phyloP scores from a whole-genome alignment of 2,797 vertebrate species.

The Sebastes hopkinsi region DNA sequence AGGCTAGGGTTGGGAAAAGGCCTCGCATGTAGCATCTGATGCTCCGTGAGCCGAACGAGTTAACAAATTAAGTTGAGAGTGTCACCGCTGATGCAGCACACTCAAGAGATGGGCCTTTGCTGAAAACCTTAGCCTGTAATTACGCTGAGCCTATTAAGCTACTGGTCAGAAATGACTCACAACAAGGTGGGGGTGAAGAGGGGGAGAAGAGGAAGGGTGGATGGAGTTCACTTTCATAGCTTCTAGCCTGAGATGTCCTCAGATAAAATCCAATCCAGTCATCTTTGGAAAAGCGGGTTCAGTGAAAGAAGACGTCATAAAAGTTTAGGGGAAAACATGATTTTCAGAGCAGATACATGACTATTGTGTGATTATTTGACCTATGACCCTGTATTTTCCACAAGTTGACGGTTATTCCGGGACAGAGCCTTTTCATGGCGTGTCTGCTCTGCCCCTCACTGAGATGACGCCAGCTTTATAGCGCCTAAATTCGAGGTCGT shows the following conservation, averaged over 20 bases:
- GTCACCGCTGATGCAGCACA: constrained; percentile 60
- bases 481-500: constrained; percentile 55
- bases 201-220: constrained; percentile 26
- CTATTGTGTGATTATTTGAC: constrained; percentile 64
- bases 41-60: constrained; percentile 43
- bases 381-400: constrained; percentile 62
- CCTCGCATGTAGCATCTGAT: constrained; percentile 14
- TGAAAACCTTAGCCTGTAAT: constrained; percentile 74
- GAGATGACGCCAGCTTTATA: constrained; percentile 68
- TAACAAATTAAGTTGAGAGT: constrained; percentile 47
- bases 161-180: constrained; percentile 78
- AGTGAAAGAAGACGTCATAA: constrained; percentile 43
- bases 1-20: constrained; percentile 1
- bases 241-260: constrained; percentile 53
- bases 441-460: constrained; percentile 46
- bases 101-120: constrained; percentile 61
- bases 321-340: constrained; percentile 38
- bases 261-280: constrained; percentile 63
- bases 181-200: constrained; percentile 52
- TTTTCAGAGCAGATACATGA: constrained; percentile 55
- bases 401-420: constrained; percentile 53
- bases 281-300: constrained; percentile 48
- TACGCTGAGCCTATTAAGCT: constrained; percentile 70
- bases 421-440: constrained; percentile 37
- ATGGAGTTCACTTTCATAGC: constrained; percentile 66